A percentile compares a stretch with the other conserved stretches of the same genome.
Conservation (phyloP, 35 echinoderm and acorn worm genomes). For the Holothuria glaberrima region DNA sequence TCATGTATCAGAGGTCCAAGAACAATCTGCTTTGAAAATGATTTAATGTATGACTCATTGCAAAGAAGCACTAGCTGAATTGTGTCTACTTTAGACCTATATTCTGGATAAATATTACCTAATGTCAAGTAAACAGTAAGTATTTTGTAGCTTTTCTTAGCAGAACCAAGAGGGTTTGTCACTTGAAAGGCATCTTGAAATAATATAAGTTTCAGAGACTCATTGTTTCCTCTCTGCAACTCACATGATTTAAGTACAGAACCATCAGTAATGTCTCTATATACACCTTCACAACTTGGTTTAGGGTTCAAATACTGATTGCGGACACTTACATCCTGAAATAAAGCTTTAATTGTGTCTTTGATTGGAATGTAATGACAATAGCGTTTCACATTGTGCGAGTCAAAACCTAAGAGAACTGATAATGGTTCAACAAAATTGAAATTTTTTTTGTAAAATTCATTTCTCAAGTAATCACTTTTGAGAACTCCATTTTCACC, state of each 20-base stretch:
- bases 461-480: conserved; percentile 2
- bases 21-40: not conserved
- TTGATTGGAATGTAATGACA: conserved; percentile 64
- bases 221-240: not conserved
- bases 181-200: conserved; percentile 64
- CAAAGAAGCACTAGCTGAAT: conserved; percentile 68
- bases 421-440: not conserved
- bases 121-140: conserved; percentile 47
- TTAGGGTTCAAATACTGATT: not conserved
- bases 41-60: conserved; percentile 40
- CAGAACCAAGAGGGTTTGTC: conserved; percentile 49
- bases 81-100: conserved; percentile 18
- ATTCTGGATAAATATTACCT: conserved; percentile 34
- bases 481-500: not conserved
- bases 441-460: conserved; percentile 35
- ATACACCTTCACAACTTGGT: not conserved
- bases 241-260: conserved; percentile 16
- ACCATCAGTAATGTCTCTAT: conserved; percentile 31
- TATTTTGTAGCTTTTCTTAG: conserved; percentile 59
- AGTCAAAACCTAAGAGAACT: conserved; percentile 16
- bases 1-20: conserved; percentile 18
- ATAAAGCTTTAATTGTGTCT: conserved; percentile 19
- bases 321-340: conserved; percentile 19
- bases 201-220: conserved; percentile 17
- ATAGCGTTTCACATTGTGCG: not conserved